Base-by-base conservation (phyloP, 2,797 vertebrate species). In the Toxotes lorentzi region DNA sequence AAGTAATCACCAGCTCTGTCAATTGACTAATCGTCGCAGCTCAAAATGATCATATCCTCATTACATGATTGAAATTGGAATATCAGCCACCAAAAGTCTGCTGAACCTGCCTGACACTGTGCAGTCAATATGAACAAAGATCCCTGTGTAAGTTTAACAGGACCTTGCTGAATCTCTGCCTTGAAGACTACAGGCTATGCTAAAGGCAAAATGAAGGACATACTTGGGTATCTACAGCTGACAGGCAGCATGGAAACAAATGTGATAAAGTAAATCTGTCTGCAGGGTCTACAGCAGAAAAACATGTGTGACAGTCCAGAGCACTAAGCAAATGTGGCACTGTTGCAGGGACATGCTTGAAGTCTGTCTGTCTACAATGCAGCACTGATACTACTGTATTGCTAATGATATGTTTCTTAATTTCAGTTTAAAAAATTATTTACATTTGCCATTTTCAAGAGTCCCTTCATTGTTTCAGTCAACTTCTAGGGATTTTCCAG, bases 181-280 rank as follows among this genome's bases (percentile, higher is more conserved):
- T 41, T 61, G 9, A 71, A 66, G 48, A 86, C 45, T 70, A 62
- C 7, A 14, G 11, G 24, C 19, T 73, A 34, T 63, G 68, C 74
- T 67, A 10, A 27, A 78, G 66, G 70, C 53, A 40, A 70, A 78
- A 77, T 32, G 12, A 43, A 32, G 73, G 23, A 66, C 41, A 51
- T 23, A 71, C 61, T 56, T 27, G 48, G 2, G 32, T 4, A 1
- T 43, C 12, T 57, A 12, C 0, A 2, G 32, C 30, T 34, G 40
- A 54, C 12, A 2, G 35, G 16, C 38, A 51, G 47, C n/a, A 43
- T 11, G 32, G 43, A 63, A 16, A 65, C 38, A 48, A 62, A 66
- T 2, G 5, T 45, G 17, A 38, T 19, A 30, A 61, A 61, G 9
- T 13, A 34, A 54, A 23, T 21, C 27, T 48, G 34, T 71, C 6